Evolutionary conservation across 37 sponge, comb jelly and placozoan genomes (phyloP), one percentile per base, ranked within the genome.

Genomic region (Geodia barretti): DNA sequence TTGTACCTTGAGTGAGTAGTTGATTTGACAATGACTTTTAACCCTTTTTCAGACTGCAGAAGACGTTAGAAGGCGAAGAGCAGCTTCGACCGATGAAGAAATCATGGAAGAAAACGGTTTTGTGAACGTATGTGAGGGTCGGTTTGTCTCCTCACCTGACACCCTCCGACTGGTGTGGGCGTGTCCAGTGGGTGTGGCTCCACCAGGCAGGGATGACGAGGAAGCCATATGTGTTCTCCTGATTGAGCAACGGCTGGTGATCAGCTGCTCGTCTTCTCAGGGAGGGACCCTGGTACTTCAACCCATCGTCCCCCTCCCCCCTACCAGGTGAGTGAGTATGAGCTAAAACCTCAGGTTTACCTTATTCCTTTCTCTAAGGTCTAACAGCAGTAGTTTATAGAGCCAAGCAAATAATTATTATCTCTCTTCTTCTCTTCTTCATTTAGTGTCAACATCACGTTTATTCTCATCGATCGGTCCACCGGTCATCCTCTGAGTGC

Each of bases 141-240:
- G 79, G 29, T 85, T 85, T 73, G 41, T 85, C 21, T 76, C 43
- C 0, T 3, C 26, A 25, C 69, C 70, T 41, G 9, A 1, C 8
- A 33, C 29, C 29, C 71, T 35, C 66, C 11, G 78, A 19, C 76
- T 93, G 17, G 75, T 85, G 36, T 88, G 86, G 82, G 90, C 60
- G 20, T 93, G 93, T 86, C 93, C 89, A 20, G 79, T 68, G 35
- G 93, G 90, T 3, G 79, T 81, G 20, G 33, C 36, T 0, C 36
- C 89, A 1, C 93, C 93, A 30, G 31, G 47, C 35, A 21, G 0
- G 24, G 78, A 37, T 0, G 60, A 74, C 24, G 58, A 82, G 60
- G 66, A 71, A 11, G 76, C 62, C 0, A 29, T 93, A 17, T 93
- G 93, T 69, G 20, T 41, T 17, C 28, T 54, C 4, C 74, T 93